Conservation (phyloP, 2,797 vertebrate species). For the Heterohyrax brucei region DNA sequence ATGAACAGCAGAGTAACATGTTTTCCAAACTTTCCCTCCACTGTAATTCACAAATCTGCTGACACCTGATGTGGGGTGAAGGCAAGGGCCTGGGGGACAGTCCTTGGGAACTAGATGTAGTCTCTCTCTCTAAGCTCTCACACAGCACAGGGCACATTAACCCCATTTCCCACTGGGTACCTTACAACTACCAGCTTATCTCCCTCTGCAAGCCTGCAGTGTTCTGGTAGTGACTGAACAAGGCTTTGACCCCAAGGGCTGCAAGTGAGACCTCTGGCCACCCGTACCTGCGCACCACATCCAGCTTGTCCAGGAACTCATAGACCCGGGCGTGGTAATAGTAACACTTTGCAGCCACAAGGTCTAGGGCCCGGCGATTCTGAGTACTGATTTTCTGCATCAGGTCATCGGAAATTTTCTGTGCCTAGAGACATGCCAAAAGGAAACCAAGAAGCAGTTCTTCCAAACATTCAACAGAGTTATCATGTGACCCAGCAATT, state of each 20-base stretch:
- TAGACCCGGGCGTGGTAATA: slow-evolving; percentile 98
- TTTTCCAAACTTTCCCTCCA: neutral
- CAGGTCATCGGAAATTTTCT: slow-evolving; percentile 97
- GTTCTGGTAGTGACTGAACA: neutral
- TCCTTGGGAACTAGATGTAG: neutral
- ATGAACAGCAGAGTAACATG: neutral
- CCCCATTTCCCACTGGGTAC: neutral
- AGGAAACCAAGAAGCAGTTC: neutral
- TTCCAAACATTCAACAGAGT: neutral
- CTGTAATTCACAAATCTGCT: neutral
- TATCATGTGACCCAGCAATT: neutral
- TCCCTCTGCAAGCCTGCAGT: neutral
- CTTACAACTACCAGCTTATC: rapidly evolving
- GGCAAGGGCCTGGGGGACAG: neutral
- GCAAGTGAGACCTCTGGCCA: neutral
- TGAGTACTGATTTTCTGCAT: slow-evolving; percentile 98
- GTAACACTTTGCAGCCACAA: slow-evolving; percentile 98
- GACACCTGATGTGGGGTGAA: neutral
- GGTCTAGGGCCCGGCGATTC: slow-evolving; percentile 97
- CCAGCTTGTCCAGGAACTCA: slow-evolving; percentile 96
- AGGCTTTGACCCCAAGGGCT: neutral
- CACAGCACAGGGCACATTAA: rapidly evolving
- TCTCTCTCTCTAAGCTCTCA: neutral
- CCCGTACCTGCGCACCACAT: slow-evolving; percentile 94
- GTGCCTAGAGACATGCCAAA: slow-evolving; percentile 91